Percentiles rank a stretch among this genome's conserved stretches.
Evolutionary conservation across 1,140 invertebrate genomes (phyloP).

Genomic region (Caenorhabditis latens): DNA sequence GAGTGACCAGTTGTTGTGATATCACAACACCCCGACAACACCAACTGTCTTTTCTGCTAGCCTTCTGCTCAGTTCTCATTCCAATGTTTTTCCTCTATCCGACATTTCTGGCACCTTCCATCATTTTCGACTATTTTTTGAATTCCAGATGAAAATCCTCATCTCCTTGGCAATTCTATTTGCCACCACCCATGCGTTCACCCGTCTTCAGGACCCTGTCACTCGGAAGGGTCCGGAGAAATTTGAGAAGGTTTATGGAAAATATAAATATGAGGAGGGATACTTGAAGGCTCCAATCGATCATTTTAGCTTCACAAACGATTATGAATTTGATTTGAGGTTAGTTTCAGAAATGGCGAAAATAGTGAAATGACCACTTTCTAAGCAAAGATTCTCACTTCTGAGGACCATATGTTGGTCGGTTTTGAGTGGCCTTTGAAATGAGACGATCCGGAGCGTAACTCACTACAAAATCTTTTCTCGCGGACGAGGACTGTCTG

Average conservation of each 20-base stretch:
- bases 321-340: constrained; percentile 84
- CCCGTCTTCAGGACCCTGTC: not conserved
- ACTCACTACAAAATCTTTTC: no score
- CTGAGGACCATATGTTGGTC: no score
- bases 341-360: constrained; percentile 76
- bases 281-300: constrained; percentile 79
- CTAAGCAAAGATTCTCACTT: no score
- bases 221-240: not conserved
- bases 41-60: not conserved
- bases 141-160: constrained; percentile 19
- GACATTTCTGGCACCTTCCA: not conserved
- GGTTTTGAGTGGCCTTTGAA: no score
- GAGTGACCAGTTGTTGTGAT: constrained; percentile 16
- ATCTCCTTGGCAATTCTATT: not conserved
- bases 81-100: not conserved
- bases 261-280: constrained; percentile 34
- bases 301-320: constrained; percentile 85
- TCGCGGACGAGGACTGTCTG: no score
- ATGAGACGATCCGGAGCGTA: no score
- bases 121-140: not conserved
- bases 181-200: not conserved
- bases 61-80: not conserved
- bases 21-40: not conserved
- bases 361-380: no score
- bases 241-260: not conserved